Evolutionary conservation across 2,797 vertebrate genomes (phyloP), one percentile per base, ranked within the genome.

Genomic region (Eremophila alpestris): DNA sequence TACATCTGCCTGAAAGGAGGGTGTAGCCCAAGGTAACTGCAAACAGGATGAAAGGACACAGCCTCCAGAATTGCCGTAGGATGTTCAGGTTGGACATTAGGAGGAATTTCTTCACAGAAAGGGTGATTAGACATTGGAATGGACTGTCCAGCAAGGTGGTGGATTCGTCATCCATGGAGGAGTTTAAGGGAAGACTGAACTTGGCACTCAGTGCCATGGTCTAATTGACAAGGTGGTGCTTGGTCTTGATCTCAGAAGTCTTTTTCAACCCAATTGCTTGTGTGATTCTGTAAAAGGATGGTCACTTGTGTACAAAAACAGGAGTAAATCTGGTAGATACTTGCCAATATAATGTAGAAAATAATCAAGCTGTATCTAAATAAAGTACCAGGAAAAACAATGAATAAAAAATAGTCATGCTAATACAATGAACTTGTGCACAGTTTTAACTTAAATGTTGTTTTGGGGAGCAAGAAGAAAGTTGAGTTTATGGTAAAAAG

Each of bases 311-410:
- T 82, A 86, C 49, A 94, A 94, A 87, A 27, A 41, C 24, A 45
- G 27, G 11, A 92, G 19, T 22, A 74, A 87, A 93, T 77, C 52
- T 52, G 13, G 20, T 45, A 52, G 55, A 32, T 46, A 67, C 20
- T 36, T 51, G 23, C 32, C 67, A 88, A 34, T 34, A 71, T 14
- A 43, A 94, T 26, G 16, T 27, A 48, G 40, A 80, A 85, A 87
- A 89, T 32, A 68, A 32, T 76, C 18, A 58, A 93, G 18, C 14
- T 68, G 18, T 36, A 67, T 75, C 78, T 82, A 84, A 94, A 73
- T 29, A 62, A 82, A 76, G 4, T 32, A 62, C 10, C 12, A 62
- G 18, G 26, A 51, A 55, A 78, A 46, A 58, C 9, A 38, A 38
- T 24, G 27, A 69, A 46, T 62, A 22, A 63, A 83, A 71, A 69